phyloP scores from a whole-genome alignment of 2,797 vertebrate genomes.

The Melanotaenia pygmaea region DNA sequence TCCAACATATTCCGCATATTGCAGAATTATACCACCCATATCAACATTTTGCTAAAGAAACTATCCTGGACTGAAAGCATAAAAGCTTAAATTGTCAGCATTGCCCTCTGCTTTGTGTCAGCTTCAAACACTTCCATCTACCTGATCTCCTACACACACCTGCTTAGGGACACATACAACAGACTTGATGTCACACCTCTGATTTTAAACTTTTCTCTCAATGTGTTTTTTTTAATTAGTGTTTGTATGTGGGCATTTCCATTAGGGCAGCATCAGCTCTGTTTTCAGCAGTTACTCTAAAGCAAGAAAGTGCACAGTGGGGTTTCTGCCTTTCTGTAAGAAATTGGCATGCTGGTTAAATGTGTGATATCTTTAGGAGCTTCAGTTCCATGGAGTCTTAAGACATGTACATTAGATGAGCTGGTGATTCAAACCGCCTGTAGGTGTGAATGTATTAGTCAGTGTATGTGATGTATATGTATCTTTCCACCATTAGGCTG shows the following conservation, averaged over 20 bases:
- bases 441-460: not conserved
- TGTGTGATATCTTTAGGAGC: not conserved
- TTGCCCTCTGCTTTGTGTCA: constrained; percentile 1
- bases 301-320: not conserved
- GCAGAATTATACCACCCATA: not conserved
- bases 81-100: constrained; percentile 17
- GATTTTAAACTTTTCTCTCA: constrained; percentile 2
- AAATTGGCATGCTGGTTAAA: constrained; percentile 20
- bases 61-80: not conserved
- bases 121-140: constrained; percentile 6
- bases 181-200: not conserved
- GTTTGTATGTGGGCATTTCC: not conserved
- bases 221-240: not conserved
- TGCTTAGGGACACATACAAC: not conserved
- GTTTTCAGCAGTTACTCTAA: constrained; percentile 1
- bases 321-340: constrained; percentile 1
- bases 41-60: constrained; percentile 11
- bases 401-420: constrained; percentile 5
- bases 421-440: not conserved
- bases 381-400: not conserved
- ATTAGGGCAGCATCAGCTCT: not conserved
- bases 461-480: not conserved
- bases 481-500: not conserved
- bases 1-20: no score
- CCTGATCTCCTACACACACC: not conserved